phyloP scores from a whole-genome alignment of 2,113 vertebrate species.

The Menidia beryllina region DNA sequence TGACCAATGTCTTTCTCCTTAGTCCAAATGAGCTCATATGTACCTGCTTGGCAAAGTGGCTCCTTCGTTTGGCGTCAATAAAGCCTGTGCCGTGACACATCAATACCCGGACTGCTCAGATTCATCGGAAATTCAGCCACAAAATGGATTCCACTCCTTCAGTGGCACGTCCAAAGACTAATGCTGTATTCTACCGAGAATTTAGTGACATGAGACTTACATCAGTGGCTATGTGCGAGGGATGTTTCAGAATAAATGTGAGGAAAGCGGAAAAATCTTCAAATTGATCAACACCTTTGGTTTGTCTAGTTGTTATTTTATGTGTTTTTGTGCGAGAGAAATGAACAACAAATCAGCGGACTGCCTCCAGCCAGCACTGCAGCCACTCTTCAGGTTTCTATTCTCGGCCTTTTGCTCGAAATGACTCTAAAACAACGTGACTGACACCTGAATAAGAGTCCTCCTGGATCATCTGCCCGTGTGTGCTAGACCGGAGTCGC shows the following conservation, averaged over 20 bases:
- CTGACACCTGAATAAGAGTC: background rate
- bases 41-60: background rate
- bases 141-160: too few relatives aligned
- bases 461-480: conserved; percentile 15
- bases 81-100: background rate
- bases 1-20: background rate
- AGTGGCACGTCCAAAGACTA: too few relatives aligned
- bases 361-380: too few relatives aligned
- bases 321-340: too few relatives aligned
- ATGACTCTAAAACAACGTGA: background rate
- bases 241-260: too few relatives aligned
- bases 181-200: too few relatives aligned
- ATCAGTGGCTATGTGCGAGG: too few relatives aligned
- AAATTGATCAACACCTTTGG: too few relatives aligned
- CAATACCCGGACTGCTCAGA: background rate
- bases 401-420: background rate
- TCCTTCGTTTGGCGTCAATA: background rate
- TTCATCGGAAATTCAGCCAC: background rate
- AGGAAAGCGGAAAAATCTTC: background rate
- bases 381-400: background rate
- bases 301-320: too few relatives aligned
- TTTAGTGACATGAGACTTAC: too few relatives aligned
- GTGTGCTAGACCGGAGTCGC: conserved; percentile 18
- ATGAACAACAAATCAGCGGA: too few relatives aligned
- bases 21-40: background rate